Base-by-base conservation (phyloP, 2,888 invertebrate species). In the Cataglyphis cursor region DNA sequence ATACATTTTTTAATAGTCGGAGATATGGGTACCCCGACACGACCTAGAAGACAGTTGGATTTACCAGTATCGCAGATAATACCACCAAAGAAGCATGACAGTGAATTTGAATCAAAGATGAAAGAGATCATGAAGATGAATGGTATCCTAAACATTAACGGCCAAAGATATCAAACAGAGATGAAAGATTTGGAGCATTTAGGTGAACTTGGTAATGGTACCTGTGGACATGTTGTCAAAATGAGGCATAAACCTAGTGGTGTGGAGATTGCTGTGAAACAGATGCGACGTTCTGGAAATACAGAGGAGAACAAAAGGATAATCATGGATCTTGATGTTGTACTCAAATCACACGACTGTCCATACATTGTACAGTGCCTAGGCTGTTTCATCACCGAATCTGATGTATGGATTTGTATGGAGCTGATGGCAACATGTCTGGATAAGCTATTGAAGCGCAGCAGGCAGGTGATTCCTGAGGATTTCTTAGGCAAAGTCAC, bases 391-490 rank as follows among this genome's bases (percentile, higher is more conserved):
- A 99, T 99, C 80, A 99, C 98, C 0, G 98, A 98, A 94, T 97
- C 98, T 0, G 99, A 99, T 95, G 99, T 99, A 0, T 99, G 99
- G 99, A 99, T 99, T 94, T 99, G 99, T 95, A 99, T 99, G 99
- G 99, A 99, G 95, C 96, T 99, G 90, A 99, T 99, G 99, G 97
- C 99, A 18, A 99, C 99, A 28, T 99, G 99, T 95, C 98, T 99
- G 94, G 99, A 99, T 95, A 99, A 99, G 95, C 95, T 99, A 93
- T 96, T 99, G 85, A 99, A 98, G 95, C 95, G 97, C 91, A 96
- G 98, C 57, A 97, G 97, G 86, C 96, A 97, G 89, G 97, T 99
- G n/a, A 98, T 99, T 93, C 99, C 99, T 4, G 99, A 99, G 95
- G 96, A 97, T 91, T 99, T 99, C 93, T 96, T 99, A 89, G 99